Evolutionary conservation across 1,140 invertebrate species (phyloP).

Genomic region (Zelostemma sp.): DNA sequence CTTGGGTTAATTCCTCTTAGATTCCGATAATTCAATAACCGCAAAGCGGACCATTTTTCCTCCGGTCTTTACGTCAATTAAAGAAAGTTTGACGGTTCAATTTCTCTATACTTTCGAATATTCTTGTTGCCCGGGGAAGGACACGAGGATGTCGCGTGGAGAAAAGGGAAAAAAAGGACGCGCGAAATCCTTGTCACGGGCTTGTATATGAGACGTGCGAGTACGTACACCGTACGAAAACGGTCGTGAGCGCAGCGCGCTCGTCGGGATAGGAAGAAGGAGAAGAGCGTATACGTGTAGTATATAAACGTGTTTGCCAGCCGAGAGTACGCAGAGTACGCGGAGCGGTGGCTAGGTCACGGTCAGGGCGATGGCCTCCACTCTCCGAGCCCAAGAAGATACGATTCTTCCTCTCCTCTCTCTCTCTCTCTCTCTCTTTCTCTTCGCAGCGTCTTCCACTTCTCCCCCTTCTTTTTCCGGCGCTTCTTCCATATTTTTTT

Average conservation of each 20-base stretch:
- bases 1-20: background rate
- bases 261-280: too few species aligned
- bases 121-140: too few species aligned
- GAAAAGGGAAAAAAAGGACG: background rate
- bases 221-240: constrained; percentile 24
- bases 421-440: constrained; percentile 18
- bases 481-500: too few species aligned
- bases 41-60: too few species aligned
- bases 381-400: constrained; percentile 52
- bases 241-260: constrained; percentile 11
- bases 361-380: constrained; percentile 68
- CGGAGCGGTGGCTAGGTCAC: constrained; percentile 65
- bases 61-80: too few species aligned
- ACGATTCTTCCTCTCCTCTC: constrained; percentile 35
- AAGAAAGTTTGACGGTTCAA: too few species aligned
- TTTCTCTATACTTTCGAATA: too few species aligned
- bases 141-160: background rate
- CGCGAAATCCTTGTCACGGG: constrained; percentile 24
- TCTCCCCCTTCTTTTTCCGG: constrained; percentile 4
- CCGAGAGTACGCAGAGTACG: constrained; percentile 40
- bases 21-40: too few species aligned
- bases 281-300: constrained; percentile 24
- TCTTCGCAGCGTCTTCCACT: constrained; percentile 9
- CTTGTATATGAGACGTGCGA: constrained; percentile 1
- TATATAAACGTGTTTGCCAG: constrained; percentile 32